Percentiles rank a stretch among this genome's conserved stretches.
These are phyloP conservation scores for Gari tellinella DNA, from an alignment of 2,888 invertebrate species.

Conservation along the genomic window DNA sequence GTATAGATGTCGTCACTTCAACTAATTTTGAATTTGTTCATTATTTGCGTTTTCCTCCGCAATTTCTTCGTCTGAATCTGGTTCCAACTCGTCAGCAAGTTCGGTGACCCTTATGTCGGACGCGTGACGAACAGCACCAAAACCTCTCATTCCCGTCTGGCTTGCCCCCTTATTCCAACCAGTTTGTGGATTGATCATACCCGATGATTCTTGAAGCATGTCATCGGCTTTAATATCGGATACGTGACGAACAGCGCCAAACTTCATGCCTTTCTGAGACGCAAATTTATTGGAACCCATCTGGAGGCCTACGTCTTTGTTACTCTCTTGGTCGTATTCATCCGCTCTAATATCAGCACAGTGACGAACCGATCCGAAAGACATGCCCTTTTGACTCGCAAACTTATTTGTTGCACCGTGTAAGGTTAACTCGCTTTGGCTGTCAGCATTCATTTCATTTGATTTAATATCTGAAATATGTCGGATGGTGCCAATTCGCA, in stretches of 20 bases:
- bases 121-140: constrained; percentile 78
- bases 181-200: constrained; percentile 70
- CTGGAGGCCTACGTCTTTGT: constrained; percentile 77
- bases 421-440: constrained; percentile 67
- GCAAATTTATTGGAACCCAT: constrained; percentile 82
- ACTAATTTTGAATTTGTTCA: neutral
- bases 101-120: constrained; percentile 69
- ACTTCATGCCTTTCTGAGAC: constrained; percentile 79
- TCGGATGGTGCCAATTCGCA: constrained; percentile 71
- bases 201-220: constrained; percentile 57
- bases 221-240: constrained; percentile 53
- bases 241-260: constrained; percentile 49
- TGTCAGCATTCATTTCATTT: constrained; percentile 55
- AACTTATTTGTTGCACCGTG: constrained; percentile 77
- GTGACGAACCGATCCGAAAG: constrained; percentile 77
- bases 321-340: constrained; percentile 68
- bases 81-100: constrained; percentile 50
- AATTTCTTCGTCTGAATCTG: constrained; percentile 31
- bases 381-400: constrained; percentile 76
- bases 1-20: too few relatives aligned
- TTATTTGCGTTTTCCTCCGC: neutral
- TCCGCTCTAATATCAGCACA: constrained; percentile 77
- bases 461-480: constrained; percentile 71
- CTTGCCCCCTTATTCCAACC: constrained; percentile 77
- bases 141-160: constrained; percentile 73